Base-by-base conservation (phyloP, 2,113 vertebrate species). In the Eonycteris spelaea region DNA sequence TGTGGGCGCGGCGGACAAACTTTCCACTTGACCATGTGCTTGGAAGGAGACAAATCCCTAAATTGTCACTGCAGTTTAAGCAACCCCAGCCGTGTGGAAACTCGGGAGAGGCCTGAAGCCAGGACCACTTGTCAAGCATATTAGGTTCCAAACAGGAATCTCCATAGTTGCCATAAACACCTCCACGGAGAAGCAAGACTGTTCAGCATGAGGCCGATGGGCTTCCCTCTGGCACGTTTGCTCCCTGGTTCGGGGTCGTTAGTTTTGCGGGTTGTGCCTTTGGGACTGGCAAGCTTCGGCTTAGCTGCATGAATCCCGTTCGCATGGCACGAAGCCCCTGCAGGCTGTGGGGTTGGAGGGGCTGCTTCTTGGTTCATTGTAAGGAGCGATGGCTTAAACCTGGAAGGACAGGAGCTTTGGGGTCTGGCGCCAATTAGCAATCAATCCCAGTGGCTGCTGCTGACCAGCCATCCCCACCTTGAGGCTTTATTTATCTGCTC, bases 1-100 rank as follows among this genome's bases (percentile, higher is more conserved):
- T 7, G 9, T 30, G 43, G 30, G 19, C 22, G 19, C 30, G 21
- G 10, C 24, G 5, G 15, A 59, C 24, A 83, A 79, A 84, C 74
- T 96, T 80, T 75, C 92, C 71, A 14, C 74, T 77, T 87, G 45
- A 74, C 43, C 15, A 7, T 24, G 21, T 5, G 4, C 61, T 91
- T 93, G 73, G 90, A 93, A 90, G 73, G 30, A 77, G 35, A 84
- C 73, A 90, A 70, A 82, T 65, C 94, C 78, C 68, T 90, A 38
- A 30, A 67, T 71, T 57, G 48, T 84, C 63, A 11, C 13, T 83
- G 93, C 38, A 79, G 48, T 4, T 51, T 12, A 84, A 93, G 77
- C 16, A 65, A 53, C 40, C 48, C n/a, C 30, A 35, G 89, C 35
- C 74, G 9, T 33, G 33, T 77, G 74, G 93, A 80, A 77, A 77